Conservation (phyloP, 2,888 invertebrate species). For the Hemaris fuciformis region DNA sequence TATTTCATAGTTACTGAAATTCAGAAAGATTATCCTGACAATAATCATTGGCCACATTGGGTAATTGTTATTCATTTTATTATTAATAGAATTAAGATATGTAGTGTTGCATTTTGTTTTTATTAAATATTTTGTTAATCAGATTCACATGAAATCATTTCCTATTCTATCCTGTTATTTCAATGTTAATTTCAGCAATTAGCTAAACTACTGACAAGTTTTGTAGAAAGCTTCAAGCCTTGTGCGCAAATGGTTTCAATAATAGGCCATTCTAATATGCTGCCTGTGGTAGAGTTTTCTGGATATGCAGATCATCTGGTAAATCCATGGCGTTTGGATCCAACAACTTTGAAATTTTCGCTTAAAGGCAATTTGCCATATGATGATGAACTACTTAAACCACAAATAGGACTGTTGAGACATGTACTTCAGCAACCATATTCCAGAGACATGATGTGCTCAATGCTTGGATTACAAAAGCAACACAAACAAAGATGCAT, state of each 20-base stretch:
- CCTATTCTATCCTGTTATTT: neutral
- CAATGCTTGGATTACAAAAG: conserved; percentile 96
- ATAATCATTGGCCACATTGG: conserved; percentile 95
- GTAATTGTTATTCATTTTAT: conserved; percentile 81
- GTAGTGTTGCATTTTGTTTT: no score
- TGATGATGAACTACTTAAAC: conserved; percentile 91
- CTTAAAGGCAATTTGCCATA: conserved; percentile 90
- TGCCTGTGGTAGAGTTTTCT: conserved; percentile 96
- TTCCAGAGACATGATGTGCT: conserved; percentile 97
- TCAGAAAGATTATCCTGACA: conserved; percentile 92
- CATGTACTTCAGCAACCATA: conserved; percentile 97
- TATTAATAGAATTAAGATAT: no score
- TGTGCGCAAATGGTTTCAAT: conserved; percentile 98
- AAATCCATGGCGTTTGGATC: conserved; percentile 96
- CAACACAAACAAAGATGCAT: conserved; percentile 94
- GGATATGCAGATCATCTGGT: conserved; percentile 94
- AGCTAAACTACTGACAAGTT: conserved; percentile 91
- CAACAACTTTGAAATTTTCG: conserved; percentile 85
- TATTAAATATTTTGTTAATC: no score
- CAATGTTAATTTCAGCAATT: conserved; percentile 85
- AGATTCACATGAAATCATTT: no score
- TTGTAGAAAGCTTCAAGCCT: conserved; percentile 95
- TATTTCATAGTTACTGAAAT: conserved; percentile 98
- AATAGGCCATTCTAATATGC: conserved; percentile 93
- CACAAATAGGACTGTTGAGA: conserved; percentile 92